These are phyloP conservation scores for Dinomys branickii DNA, from an alignment of 2,113 vertebrate species.

Conservation along the genomic window DNA sequence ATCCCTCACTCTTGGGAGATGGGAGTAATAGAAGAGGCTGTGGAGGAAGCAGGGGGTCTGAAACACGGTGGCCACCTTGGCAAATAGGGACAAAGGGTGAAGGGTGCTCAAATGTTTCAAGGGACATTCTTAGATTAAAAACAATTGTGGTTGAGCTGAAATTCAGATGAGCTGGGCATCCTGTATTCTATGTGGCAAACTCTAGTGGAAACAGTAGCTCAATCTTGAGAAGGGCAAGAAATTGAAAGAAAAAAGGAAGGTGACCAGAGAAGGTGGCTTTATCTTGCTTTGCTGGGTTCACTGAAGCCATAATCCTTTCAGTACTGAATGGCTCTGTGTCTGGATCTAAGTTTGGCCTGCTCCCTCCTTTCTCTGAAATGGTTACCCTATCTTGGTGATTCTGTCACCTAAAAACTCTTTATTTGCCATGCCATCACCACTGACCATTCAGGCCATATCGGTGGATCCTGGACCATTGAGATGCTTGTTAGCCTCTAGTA, in stretches of 20 bases:
- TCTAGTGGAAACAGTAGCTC: neutral
- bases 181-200: neutral
- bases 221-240: neutral
- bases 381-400: neutral
- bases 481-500: neutral
- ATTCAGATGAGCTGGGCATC: neutral
- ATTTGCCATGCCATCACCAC: fast-evolving
- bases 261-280: neutral
- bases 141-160: neutral
- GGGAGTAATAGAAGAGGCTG: neutral
- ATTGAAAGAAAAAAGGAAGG: neutral
- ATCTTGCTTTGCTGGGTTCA: neutral
- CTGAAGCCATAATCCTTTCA: neutral
- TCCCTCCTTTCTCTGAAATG: neutral
- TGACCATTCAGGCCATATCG: neutral
- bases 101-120: neutral
- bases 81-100: neutral
- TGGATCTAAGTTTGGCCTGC: neutral
- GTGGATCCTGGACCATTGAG: neutral
- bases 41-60: neutral
- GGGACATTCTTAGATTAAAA: neutral
- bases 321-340: neutral
- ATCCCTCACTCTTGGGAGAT: neutral
- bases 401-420: neutral
- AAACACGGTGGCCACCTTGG: neutral